Conservation (phyloP, 2,888 invertebrate genomes). For the Drosophila tanythrix region DNA sequence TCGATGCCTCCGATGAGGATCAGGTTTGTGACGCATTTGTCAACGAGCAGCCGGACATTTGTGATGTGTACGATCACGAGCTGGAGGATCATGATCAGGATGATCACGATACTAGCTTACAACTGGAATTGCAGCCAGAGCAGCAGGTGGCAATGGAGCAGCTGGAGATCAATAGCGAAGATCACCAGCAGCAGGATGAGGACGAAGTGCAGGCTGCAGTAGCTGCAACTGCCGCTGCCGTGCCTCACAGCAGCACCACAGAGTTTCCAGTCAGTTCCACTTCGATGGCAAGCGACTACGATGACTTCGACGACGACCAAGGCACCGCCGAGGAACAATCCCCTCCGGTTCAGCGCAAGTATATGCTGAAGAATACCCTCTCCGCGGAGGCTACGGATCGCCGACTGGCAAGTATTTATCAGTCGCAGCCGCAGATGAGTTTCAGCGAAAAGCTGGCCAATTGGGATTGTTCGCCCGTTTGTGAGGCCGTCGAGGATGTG, state of each 20-base stretch:
- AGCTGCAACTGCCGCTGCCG: conserved; percentile 13
- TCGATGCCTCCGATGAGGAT: conserved; percentile 55
- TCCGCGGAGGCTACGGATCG: conserved; percentile 81
- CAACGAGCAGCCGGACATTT: conserved; percentile 63
- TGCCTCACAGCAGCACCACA: conserved; percentile 79
- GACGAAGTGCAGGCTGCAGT: conserved; percentile 1
- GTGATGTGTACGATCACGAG: conserved; percentile 67
- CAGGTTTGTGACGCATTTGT: conserved; percentile 46
- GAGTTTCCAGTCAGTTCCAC: conserved; percentile 84
- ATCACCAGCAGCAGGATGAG: conserved; percentile 8
- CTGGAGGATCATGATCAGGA: conserved; percentile 67
- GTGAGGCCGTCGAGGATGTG: conserved; percentile 83
- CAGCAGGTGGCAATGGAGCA: conserved; percentile 30
- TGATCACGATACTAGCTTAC: conserved; percentile 21
- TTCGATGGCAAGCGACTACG: conserved; percentile 76
- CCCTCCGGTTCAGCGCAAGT: conserved; percentile 59
- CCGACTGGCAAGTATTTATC: conserved; percentile 73
- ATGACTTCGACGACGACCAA: conserved; percentile 67
- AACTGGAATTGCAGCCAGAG: conserved; percentile 27
- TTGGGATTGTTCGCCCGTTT: conserved; percentile 77
- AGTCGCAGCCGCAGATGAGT: conserved; percentile 79
- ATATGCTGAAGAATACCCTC: conserved; percentile 79
- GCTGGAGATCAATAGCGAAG: neutral
- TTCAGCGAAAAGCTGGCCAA: conserved; percentile 76
- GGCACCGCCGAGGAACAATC: conserved; percentile 52